Conservation (phyloP, 2,888 invertebrate species). For the Aproaerema taeniolella region DNA sequence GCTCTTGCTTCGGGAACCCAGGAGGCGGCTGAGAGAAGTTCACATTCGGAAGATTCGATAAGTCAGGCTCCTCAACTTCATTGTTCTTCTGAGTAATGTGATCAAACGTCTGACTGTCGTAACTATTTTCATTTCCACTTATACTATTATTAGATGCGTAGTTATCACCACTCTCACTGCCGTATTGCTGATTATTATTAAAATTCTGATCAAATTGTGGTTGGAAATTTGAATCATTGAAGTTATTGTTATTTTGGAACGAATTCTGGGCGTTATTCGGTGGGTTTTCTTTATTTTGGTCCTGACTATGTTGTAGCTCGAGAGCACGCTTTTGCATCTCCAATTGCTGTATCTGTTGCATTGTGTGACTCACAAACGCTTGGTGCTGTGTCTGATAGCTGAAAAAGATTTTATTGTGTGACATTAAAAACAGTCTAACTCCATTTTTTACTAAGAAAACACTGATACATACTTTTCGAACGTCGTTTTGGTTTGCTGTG, state of each 20-base stretch:
- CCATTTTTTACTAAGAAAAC: constrained; percentile 16
- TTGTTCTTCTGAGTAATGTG: constrained; percentile 49
- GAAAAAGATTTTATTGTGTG: constrained; percentile 27
- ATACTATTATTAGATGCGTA: constrained; percentile 62
- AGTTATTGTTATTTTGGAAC: constrained; percentile 49
- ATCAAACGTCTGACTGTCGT: constrained; percentile 65
- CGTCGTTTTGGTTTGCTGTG: constrained; percentile 88
- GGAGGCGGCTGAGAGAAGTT: constrained; percentile 72
- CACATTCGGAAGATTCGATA: constrained; percentile 57
- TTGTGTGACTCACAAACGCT: constrained; percentile 94
- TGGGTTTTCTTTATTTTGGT: constrained; percentile 45
- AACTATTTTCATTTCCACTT: constrained; percentile 72
- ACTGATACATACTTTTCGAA: constrained; percentile 81
- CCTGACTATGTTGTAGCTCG: constrained; percentile 69
- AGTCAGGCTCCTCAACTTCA: constrained; percentile 49
- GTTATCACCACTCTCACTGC: constrained; percentile 64
- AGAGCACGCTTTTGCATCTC: constrained; percentile 86
- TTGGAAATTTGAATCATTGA: constrained; percentile 51
- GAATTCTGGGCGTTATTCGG: constrained; percentile 45
- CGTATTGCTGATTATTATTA: constrained; percentile 51
- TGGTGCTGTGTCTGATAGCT: constrained; percentile 96
- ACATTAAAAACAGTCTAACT: background rate
- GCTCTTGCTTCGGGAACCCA: constrained; percentile 50
- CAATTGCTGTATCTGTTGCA: constrained; percentile 90
- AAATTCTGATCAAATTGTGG: constrained; percentile 54